Evolutionary conservation across 2,888 invertebrate species (phyloP), one percentile per base, ranked within the genome.

Genomic region (Hirtodrosophila duncani): DNA sequence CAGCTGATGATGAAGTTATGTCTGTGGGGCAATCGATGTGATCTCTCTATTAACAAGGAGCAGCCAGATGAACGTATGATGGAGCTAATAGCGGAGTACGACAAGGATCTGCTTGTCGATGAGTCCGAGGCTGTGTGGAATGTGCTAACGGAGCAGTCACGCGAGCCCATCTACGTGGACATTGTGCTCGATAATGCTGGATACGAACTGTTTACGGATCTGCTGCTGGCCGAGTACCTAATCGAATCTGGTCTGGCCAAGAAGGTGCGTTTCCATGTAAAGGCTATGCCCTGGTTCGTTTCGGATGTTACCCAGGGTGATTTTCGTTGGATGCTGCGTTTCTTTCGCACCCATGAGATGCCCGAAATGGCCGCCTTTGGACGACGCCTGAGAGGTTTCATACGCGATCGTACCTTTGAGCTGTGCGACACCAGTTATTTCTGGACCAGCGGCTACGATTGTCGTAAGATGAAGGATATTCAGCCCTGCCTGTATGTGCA

Each of bases 1-100:
- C 56, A 46, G 11, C 42, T 49, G 1, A 43, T 86, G 23, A 13
- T 87, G 1, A 86, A 85, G 34, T 83, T 93, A 7, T 91, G 93
- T 69, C 88, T 99, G 5, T 99, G 99, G 99, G 94, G 96, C 0
- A 99, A 99, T 87, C 93, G 94, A 83, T 94, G 93, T 82, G 99
- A 99, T 87, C 86, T 99, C 29, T 96, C 97, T 0, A 87, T 97
- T 31, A 92, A 94, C 88, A 90, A 31, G 89, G 90, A 42, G 86
- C 88, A 41, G 84, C 88, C 90, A 56, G 83, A 75, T 1, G 82
- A 82, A 0, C 86, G 90, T 79, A 89, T 91, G 0, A 66, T 92
- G 26, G 86, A 87, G 20, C 81, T 89, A 49, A 85, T 91, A 9
- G 86, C 88, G 3, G 78, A 82, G 0, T 87, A 92, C 26, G 88